Evolutionary conservation across 2,797 vertebrate genomes (phyloP).

Genomic region (Vipera latastei): DNA sequence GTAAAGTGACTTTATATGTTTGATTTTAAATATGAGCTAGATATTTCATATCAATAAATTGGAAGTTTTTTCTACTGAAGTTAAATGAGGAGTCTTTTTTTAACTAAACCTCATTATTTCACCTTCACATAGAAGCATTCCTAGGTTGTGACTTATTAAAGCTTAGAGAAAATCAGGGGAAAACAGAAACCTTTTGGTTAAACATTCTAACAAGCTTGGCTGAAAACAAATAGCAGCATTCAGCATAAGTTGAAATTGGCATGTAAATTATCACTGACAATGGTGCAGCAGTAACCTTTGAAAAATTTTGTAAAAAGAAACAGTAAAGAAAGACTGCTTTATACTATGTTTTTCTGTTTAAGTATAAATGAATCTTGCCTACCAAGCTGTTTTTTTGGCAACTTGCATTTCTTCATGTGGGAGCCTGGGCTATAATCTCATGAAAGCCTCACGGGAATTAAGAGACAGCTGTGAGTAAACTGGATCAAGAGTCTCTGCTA

Average conservation of each 20-base stretch:
- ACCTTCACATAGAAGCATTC: not conserved
- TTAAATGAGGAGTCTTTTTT: conserved; percentile 22
- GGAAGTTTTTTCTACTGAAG: not conserved
- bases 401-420: conserved; percentile 13
- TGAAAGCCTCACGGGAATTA: conserved; percentile 17
- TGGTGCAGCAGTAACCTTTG: conserved; percentile 30
- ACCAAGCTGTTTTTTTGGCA: conserved; percentile 17
- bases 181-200: conserved; percentile 15
- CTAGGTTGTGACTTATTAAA: conserved; percentile 30
- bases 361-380: not conserved
- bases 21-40: not conserved
- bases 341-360: conserved; percentile 13
- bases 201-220: conserved; percentile 34
- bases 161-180: conserved; percentile 40
- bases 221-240: conserved; percentile 37
- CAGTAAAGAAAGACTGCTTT: conserved; percentile 9
- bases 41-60: not conserved
- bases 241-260: conserved; percentile 38
- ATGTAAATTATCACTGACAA: conserved; percentile 30
- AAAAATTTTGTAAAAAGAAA: conserved; percentile 2
- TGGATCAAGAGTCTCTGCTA: not conserved
- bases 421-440: conserved; percentile 8
- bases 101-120: conserved; percentile 4
- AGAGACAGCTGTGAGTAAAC: not conserved
- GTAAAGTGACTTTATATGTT: not conserved